Evolutionary conservation across 2,797 vertebrate genomes (phyloP), one percentile per base, ranked within the genome.

Genomic region (Philypnodon macrostomus): DNA sequence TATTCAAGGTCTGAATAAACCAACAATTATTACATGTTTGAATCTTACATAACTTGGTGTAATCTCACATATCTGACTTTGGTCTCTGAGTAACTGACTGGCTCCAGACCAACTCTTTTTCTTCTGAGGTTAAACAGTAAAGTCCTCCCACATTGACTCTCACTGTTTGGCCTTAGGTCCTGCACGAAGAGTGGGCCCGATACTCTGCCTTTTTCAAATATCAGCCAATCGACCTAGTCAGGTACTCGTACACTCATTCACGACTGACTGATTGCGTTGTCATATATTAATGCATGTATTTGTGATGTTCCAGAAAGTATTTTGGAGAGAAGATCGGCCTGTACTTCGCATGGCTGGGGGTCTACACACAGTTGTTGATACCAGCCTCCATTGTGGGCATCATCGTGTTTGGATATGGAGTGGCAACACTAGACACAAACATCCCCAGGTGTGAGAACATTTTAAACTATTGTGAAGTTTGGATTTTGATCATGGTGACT

Each of bases 301-400:
- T 58, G n/a, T 73, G 35, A 57, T 54, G 49, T 33, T 8, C 26
- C 81, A 99, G 96, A 74, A 98, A 98, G 64, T 99, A 99, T 86
- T 99, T 97, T 77, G 96, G 96, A 67, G 96, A 99, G 87, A 98
- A 97, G 86, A 97, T 98, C 8, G 96, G 95, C 47, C 88, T 99
- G 42, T 99, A 99, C 86, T 99, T 99, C 63, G 96, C 96, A 0
- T 99, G 96, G 96, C 87, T 99, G 23, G 96, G 96, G 0, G 91
- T 96, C 34, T 99, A 99, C 67, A 99, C 96, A 1, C 92, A 95
- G 67, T 91, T 99, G 65, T 91, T 99, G 30, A 91, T 97, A 50
- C 94, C 94, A 0, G 93, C 96, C 21, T 98, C 96, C 44, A 26
- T 98, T 10, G 91, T 98, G 6, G 96, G 96, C 39, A 92, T 98